Conservation (phyloP, 2,797 vertebrate genomes). For the Decapterus maruadsi region DNA sequence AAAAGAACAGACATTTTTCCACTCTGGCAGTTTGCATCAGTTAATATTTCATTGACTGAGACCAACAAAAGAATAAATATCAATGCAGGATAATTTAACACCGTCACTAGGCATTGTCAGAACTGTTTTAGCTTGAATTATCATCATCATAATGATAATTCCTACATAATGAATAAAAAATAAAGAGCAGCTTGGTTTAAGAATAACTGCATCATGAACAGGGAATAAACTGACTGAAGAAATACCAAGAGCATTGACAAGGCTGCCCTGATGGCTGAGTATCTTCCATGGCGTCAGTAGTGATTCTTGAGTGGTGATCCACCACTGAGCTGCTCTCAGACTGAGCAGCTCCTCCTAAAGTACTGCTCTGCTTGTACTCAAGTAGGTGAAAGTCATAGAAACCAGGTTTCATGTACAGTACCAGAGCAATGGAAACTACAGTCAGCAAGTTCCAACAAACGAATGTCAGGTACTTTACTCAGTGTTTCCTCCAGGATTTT, state of each 20-base stretch:
- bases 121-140: neutral
- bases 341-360: slow-evolving; percentile 31
- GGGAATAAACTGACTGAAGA: slow-evolving; percentile 13
- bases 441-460: neutral
- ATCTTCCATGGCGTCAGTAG: slow-evolving; percentile 52
- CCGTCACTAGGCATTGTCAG: neutral
- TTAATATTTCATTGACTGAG: neutral
- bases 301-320: slow-evolving; percentile 37
- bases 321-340: slow-evolving; percentile 30
- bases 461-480: too few relatives aligned
- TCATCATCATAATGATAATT: neutral
- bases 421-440: slow-evolving; percentile 16
- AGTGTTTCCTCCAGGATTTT: too few relatives aligned
- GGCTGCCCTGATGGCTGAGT: slow-evolving; percentile 40
- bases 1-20: neutral
- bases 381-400: slow-evolving; percentile 25
- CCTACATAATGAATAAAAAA: neutral
- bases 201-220: neutral
- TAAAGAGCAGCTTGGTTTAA: neutral
- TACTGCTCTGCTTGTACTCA: slow-evolving; percentile 34
- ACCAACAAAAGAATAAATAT: neutral
- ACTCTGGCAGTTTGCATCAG: neutral
- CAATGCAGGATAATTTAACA: neutral
- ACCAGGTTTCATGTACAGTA: neutral
- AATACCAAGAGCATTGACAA: slow-evolving; percentile 20